Evolutionary conservation across 1,140 invertebrate species (phyloP).

Genomic region (Epicauta chinensis): DNA sequence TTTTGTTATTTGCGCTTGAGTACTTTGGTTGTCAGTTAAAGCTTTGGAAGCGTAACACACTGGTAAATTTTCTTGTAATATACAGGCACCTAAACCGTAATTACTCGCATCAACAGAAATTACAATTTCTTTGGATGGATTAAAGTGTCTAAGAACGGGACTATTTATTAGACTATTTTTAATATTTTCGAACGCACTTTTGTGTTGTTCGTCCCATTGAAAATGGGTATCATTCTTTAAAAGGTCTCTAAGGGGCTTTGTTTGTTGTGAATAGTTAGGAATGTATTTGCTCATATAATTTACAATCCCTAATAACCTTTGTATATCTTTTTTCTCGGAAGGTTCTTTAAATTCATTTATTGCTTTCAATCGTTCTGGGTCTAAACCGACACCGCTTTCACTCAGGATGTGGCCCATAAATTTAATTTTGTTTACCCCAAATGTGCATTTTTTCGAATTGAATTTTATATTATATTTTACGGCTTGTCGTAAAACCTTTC

Average conservation of each 20-base stretch:
- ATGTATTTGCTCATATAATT: conserved; percentile 33
- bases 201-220: conserved; percentile 22
- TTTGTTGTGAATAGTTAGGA: conserved; percentile 27
- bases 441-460: conserved; percentile 37
- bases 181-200: conserved; percentile 25
- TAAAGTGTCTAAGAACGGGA: conserved; percentile 32
- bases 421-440: conserved; percentile 32
- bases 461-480: conserved; percentile 36
- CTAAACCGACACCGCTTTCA: conserved; percentile 30
- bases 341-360: conserved; percentile 22
- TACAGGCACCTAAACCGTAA: conserved; percentile 41
- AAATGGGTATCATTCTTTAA: conserved; percentile 12
- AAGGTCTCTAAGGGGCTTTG: conserved; percentile 12
- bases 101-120: conserved; percentile 36
- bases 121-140: conserved; percentile 23
- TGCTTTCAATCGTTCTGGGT: conserved; percentile 23
- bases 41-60: conserved; percentile 38
- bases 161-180: conserved; percentile 24
- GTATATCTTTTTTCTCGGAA: conserved; percentile 29
- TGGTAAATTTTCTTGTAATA: conserved; percentile 39
- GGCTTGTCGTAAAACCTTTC: conserved; percentile 33
- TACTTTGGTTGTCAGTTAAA: conserved; percentile 34
- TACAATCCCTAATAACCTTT: conserved; percentile 31
- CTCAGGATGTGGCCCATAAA: conserved; percentile 37
- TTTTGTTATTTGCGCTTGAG: conserved; percentile 44